Conservation (phyloP, 2,797 vertebrate species). For the Gallinago solitaria region DNA sequence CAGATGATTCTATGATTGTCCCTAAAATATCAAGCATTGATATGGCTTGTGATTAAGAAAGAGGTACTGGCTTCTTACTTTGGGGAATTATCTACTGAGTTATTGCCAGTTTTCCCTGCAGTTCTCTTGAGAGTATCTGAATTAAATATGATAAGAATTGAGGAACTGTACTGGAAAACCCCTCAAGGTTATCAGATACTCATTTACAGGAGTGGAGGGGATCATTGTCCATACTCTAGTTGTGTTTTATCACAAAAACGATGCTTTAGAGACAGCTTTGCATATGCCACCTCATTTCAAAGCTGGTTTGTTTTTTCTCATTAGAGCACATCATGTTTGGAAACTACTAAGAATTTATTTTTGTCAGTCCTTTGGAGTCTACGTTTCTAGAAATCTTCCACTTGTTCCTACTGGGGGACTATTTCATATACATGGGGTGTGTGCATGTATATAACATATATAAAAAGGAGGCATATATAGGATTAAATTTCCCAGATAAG, state of each 20-base stretch:
- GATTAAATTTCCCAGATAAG: not conserved
- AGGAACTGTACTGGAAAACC: not conserved
- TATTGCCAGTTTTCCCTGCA: not conserved
- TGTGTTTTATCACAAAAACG: not conserved
- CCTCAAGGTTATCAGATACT: not conserved
- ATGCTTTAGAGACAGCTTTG: not conserved
- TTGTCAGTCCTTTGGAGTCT: not conserved
- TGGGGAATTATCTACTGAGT: not conserved
- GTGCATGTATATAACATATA: not conserved
- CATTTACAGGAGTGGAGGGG: not conserved
- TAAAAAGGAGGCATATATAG: not conserved
- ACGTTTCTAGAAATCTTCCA: not conserved
- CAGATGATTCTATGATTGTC: not conserved
- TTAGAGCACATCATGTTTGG: not conserved
- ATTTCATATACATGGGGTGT: not conserved
- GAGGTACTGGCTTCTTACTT: not conserved
- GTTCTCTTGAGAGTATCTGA: constrained; percentile 9
- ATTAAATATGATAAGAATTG: constrained; percentile 54
- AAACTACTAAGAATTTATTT: not conserved
- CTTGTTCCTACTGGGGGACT: not conserved
- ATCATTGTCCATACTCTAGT: not conserved
- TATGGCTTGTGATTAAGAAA: not conserved
- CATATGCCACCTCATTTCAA: not conserved
- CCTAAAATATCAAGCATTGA: not conserved
- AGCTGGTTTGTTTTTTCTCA: not conserved